phyloP scores from a whole-genome alignment of 2,797 vertebrate species.

The Hephaestus fuliginosus region DNA sequence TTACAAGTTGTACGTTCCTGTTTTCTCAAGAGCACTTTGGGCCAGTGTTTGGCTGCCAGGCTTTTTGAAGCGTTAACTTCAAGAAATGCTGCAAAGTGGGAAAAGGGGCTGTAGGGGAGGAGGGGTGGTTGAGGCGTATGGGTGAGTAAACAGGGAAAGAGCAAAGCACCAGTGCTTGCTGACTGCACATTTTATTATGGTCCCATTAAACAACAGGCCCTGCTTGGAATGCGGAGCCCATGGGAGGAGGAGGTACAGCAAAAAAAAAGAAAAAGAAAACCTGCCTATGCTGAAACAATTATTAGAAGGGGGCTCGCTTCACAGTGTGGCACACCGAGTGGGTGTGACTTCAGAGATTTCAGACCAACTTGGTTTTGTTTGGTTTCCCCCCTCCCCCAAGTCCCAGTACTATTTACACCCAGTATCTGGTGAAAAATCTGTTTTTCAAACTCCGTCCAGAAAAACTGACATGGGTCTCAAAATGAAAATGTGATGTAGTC shows the following conservation, averaged over 20 bases:
- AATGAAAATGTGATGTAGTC: neutral
- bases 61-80: conserved; percentile 67
- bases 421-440: conserved; percentile 3
- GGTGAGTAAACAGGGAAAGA: conserved; percentile 63
- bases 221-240: conserved; percentile 70
- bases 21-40: conserved; percentile 59
- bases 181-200: conserved; percentile 73
- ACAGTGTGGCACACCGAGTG: conserved; percentile 16
- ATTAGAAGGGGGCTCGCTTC: conserved; percentile 31
- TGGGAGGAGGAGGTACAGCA: conserved; percentile 52
- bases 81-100: conserved; percentile 63
- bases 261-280: conserved; percentile 32
- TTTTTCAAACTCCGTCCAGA: conserved; percentile 13
- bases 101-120: conserved; percentile 5
- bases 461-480: neutral
- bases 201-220: conserved; percentile 80
- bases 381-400: neutral
- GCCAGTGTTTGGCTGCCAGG: conserved; percentile 52
- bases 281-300: conserved; percentile 60
- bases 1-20: conserved; percentile 40
- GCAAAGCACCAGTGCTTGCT: conserved; percentile 64
- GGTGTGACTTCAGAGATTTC: conserved; percentile 45
- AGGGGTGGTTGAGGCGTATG: conserved; percentile 31
- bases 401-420: conserved; percentile 17
- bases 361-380: conserved; percentile 30